Evolutionary conservation across 2,797 vertebrate species (phyloP), one percentile per base, ranked within the genome.

Genomic region (Typhlichthys eigenmanni): DNA sequence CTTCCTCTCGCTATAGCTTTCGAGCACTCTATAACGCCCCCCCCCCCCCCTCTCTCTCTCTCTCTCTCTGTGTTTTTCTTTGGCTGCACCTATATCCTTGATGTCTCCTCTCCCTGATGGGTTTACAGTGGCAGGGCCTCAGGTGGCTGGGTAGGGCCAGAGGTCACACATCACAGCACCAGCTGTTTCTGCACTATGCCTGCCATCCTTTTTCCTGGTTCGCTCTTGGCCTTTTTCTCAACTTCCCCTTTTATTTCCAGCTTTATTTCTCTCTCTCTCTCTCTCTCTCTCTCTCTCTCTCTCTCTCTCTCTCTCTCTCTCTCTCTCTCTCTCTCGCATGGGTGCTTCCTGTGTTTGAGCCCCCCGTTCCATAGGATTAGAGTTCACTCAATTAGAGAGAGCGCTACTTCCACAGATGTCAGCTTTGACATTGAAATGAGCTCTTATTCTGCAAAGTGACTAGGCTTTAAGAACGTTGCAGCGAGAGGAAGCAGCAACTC

Each of bases 391-490:
- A 87, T 87, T 87, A 82, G 83, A 80, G 81, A 79, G 78, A 58
- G 75, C 82, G 86, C 85, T 78, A 81, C 88, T 81, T 77, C 87
- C 86, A 89, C 89, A 92, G 91, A 92, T 92, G 91, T 92, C 87
- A 89, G 89, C 89, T 92, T 93, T 92, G 87, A 93, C 90, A 92
- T 91, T 91, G 90, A 91, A 92, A 91, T 91, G 88, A 91, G 89
- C 87, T 89, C 76, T 71, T 72, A 72, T 76, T 81, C 81, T 85
- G 85, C 80, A 88, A 87, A 90, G 83, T 78, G 72, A 76, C 77
- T 61, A 80, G 85, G 87, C 86, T 88, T 76, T 87, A 90, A 87
- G 78, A 81, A 81, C 78, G 85, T 83, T 84, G 82, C 77, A 71
- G 78, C 82, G 80, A 74, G 74, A 63, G 78, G 72, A 72, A 71